A percentile compares a stretch with the other conserved stretches of the same genome.
Conservation (phyloP, 2,888 invertebrate species). For the Subacronicta megacephala region DNA sequence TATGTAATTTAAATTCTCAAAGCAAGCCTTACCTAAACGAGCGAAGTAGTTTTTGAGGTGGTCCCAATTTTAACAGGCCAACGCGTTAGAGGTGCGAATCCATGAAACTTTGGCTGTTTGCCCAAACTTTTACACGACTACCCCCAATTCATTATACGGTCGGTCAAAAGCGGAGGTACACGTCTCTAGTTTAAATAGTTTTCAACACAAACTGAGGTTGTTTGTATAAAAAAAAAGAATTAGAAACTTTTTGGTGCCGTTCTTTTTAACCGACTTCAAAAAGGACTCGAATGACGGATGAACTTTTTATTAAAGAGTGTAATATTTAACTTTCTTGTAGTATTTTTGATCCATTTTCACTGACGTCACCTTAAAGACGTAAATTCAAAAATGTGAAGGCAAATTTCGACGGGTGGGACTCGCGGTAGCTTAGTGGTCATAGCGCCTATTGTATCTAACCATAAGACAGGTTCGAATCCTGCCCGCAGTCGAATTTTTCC, state of each 20-base stretch:
- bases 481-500: too few species aligned
- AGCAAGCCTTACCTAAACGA: slow-evolving; percentile 3
- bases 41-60: slow-evolving; percentile 46
- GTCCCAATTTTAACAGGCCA: slow-evolving; percentile 29
- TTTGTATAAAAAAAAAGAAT: slow-evolving; percentile 21
- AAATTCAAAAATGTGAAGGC: too few species aligned
- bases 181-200: slow-evolving; percentile 54
- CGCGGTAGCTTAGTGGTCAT: too few species aligned
- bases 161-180: slow-evolving; percentile 37
- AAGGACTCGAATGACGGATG: too few species aligned
- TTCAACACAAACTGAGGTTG: slow-evolving; percentile 12
- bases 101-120: slow-evolving; percentile 50
- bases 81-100: slow-evolving; percentile 40
- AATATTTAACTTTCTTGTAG: too few species aligned
- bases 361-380: too few species aligned
- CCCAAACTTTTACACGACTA: slow-evolving; percentile 52
- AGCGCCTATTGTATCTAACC: too few species aligned
- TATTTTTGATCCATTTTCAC: too few species aligned
- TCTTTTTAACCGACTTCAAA: too few species aligned
- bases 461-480: too few species aligned
- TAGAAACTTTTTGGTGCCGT: slow-evolving; percentile 11
- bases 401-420: too few species aligned
- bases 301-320: too few species aligned
- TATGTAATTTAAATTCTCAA: not conserved
- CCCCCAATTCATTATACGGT: slow-evolving; percentile 50